Evolutionary conservation across 1,140 invertebrate species (phyloP).

Genomic region (Brachionus rubens): DNA sequence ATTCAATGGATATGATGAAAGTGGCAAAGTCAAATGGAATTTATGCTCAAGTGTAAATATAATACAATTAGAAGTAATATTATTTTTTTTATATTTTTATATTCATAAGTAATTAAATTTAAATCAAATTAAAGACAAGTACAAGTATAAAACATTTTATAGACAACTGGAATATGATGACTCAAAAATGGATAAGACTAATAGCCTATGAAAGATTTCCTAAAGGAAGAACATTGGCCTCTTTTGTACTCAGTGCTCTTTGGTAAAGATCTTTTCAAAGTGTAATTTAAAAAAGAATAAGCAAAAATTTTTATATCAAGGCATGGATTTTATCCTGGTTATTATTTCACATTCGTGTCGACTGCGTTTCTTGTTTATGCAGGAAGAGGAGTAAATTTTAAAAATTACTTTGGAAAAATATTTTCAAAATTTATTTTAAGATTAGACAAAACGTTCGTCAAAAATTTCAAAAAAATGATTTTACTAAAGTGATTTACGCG

Average conservation of each 20-base stretch:
- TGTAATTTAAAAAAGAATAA: neutral
- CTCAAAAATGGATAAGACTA: conserved; percentile 74
- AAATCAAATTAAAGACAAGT: conserved; percentile 65
- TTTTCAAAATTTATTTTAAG: neutral
- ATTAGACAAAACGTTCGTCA: conserved; percentile 29
- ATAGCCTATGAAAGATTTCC: conserved; percentile 78
- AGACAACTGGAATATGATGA: conserved; percentile 84
- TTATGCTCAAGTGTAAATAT: conserved; percentile 84
- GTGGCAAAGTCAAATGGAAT: conserved; percentile 73
- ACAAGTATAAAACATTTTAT: conserved; percentile 75
- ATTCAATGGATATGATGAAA: conserved; percentile 76
- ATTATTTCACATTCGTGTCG: conserved; percentile 87
- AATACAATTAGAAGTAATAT: conserved; percentile 76
- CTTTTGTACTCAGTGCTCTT: conserved; percentile 81
- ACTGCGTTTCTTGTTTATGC: conserved; percentile 81
- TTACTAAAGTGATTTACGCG: conserved; percentile 15
- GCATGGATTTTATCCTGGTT: conserved; percentile 92
- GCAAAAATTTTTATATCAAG: neutral
- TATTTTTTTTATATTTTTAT: neutral
- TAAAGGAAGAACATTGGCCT: conserved; percentile 63
- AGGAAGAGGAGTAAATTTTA: conserved; percentile 69
- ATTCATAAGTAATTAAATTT: too few relatives aligned
- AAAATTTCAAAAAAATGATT: conserved; percentile 25
- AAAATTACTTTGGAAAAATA: conserved; percentile 47
- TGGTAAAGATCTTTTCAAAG: conserved; percentile 65